phyloP scores from a whole-genome alignment of 2,797 vertebrate species.

The Coreius guichenoti region DNA sequence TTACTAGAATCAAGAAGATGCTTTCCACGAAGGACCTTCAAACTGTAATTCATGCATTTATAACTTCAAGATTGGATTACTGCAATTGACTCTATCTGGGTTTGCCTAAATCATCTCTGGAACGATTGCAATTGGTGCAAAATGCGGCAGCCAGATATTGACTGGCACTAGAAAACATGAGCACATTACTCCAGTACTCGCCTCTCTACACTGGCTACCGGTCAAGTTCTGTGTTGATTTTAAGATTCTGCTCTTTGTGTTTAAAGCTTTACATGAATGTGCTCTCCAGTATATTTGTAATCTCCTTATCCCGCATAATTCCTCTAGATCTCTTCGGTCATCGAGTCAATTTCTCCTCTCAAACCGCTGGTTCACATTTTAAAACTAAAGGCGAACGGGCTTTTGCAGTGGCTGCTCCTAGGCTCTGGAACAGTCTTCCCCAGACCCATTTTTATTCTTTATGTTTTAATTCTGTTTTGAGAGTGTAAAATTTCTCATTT shows the following conservation, averaged over 20 bases:
- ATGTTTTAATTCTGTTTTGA: not conserved
- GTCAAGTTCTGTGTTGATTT: not conserved
- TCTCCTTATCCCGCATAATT: not conserved
- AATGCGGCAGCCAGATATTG: not conserved
- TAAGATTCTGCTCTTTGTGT: not conserved
- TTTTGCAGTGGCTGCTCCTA: not conserved
- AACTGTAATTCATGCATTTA: not conserved
- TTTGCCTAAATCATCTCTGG: not conserved
- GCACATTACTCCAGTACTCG: not conserved
- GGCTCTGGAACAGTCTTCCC: not conserved
- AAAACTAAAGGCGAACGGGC: not conserved
- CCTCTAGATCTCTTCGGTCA: not conserved
- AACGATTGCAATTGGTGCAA: not conserved
- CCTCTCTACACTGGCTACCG: not conserved
- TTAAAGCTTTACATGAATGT: not conserved
- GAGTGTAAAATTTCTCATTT: not conserved
- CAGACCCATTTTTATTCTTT: not conserved
- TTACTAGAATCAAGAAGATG: not conserved
- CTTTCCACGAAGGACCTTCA: not conserved
- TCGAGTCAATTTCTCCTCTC: not conserved
- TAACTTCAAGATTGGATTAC: not conserved
- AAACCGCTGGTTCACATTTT: not conserved
- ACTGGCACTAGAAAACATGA: not conserved
- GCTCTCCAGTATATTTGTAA: not conserved
- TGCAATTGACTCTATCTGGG: not conserved